Evolutionary conservation across 2,113 vertebrate genomes (phyloP), one percentile per base, ranked within the genome.

Genomic region (Coryphaenoides rupestris): DNA sequence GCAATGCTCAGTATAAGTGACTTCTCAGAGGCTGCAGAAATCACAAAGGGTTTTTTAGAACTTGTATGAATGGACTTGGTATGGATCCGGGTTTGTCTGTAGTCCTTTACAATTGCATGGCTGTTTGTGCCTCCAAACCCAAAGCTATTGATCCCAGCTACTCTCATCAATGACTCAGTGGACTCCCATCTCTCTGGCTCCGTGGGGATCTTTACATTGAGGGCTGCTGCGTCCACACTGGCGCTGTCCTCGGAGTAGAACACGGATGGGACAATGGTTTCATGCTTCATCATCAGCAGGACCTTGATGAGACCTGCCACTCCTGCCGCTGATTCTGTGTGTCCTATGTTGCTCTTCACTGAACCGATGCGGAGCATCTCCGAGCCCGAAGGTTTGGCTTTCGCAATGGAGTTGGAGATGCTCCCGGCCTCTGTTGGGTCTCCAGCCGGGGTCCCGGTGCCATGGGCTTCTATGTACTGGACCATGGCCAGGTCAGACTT

Each of bases 81-180:
- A 1, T n/a, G 33, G 33, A 40, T 40, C 33, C 5, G 13, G 4
- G 24, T 49, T 62, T 89, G 76, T 47, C 76, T 90, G 24, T 90
- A 62, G 66, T 94, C 87, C 68, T 75, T 92, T 16, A 96, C 77
- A 62, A 95, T 83, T 2, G 68, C 71, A 10, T 95, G 94, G 63
- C 89, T 90, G 76, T 95, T 96, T 58, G 93, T 95, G 49, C 93
- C 93, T 19, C 92, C 94, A 87, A 95, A 95, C 6, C 93, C 93
- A 90, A 96, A 96, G 77, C 88, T 93, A 70, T 92, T 96, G 66
- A 96, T 73, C 21, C 93, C 93, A 65, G 92, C 93, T 55, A 90
- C 66, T 80, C 89, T 92, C 54, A 83, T 85, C 5, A 65, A 72
- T 52, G 86, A 78, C 4, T 60, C 19, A 3, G 65, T 76, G 23